Evolutionary conservation across 2,113 vertebrate species (phyloP), one percentile per base, ranked within the genome.

Genomic region (Loxodonta africana): DNA sequence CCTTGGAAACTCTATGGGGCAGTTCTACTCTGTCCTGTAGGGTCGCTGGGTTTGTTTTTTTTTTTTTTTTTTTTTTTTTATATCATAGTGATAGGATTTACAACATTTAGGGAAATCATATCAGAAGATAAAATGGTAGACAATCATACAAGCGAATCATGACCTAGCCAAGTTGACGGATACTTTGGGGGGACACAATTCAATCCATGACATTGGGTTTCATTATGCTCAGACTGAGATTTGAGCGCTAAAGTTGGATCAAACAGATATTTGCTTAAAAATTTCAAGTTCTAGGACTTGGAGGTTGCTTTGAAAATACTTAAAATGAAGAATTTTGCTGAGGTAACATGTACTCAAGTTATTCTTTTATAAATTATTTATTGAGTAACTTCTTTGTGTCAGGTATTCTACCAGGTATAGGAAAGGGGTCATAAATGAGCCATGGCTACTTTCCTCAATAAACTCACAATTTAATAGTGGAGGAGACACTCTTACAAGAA

Each of bases 221-320:
- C n/a, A 76, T 14, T 65, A 20, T 77, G 48, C 62, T n/a, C 10
- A 83, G 48, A 76, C 33, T 96, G 88, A 96, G 80, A 89, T 62
- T 86, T 93, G 94, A 96, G 93, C 94, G 86, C 46, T 94, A 94
- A 96, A 94, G 85, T 57, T 96, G 88, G 94, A 81, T 94, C 44
- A 93, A 92, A 91, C 1, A 53, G 73, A 94, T 69, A 30, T 95
- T 92, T 91, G 41, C 57, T 90, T 28, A 80, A 94, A 86, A 96
- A 91, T 96, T 96, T 76, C 82, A 48, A 91, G 37, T 69, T 48
- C 30, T 65, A 10, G 51, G n/a, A 92, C 63, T 91, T 20, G 14
- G 57, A 90, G 26, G 62, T 74, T 83, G 41, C 65, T 91, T 88
- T 91, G 69, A 96, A 94, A 94, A 96, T 33, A 67, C 48, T 95